A percentile compares a stretch with the other conserved stretches of the same genome.
These are phyloP conservation scores for Stenchaetothrips biformis DNA, from an alignment of 2,888 invertebrate genomes.

Conservation along the genomic window DNA sequence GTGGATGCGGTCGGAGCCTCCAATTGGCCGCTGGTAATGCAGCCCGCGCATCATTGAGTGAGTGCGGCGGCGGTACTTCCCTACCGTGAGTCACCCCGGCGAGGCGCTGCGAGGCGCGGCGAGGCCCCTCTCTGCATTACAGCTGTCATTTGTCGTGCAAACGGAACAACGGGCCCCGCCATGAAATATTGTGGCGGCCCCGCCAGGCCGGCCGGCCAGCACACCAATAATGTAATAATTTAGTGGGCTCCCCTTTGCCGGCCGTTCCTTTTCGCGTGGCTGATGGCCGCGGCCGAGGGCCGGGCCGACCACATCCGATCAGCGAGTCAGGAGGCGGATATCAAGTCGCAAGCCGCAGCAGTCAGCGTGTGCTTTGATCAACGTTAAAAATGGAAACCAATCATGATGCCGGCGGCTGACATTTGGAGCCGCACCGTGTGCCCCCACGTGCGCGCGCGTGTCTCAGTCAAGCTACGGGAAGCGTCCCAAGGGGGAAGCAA, in stretches of 20 bases:
- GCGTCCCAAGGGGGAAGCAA: too few relatives aligned
- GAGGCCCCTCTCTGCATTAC: neutral
- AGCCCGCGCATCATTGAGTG: too few relatives aligned
- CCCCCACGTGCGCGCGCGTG: too few relatives aligned
- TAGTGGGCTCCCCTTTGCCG: neutral
- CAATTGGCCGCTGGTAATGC: too few relatives aligned
- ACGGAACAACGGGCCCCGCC: neutral
- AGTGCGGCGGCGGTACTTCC: neutral
- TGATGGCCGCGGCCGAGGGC: neutral
- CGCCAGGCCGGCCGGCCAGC: neutral
- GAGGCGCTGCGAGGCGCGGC: neutral
- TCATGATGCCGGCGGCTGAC: neutral
- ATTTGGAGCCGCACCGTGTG: neutral
- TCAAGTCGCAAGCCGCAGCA: neutral
- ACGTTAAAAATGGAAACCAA: slow-evolving; percentile 16
- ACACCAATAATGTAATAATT: neutral
- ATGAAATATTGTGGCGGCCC: neutral
- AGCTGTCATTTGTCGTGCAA: neutral
- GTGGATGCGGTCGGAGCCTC: slow-evolving; percentile 5
- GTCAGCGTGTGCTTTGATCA: slow-evolving; percentile 9
- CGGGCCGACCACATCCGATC: neutral
- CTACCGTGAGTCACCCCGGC: too few relatives aligned
- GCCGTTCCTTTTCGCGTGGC: neutral
- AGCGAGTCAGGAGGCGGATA: neutral
- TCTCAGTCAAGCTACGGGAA: too few relatives aligned